Conservation (phyloP, 2,888 invertebrate genomes). For the Oxystoma pomonae region DNA sequence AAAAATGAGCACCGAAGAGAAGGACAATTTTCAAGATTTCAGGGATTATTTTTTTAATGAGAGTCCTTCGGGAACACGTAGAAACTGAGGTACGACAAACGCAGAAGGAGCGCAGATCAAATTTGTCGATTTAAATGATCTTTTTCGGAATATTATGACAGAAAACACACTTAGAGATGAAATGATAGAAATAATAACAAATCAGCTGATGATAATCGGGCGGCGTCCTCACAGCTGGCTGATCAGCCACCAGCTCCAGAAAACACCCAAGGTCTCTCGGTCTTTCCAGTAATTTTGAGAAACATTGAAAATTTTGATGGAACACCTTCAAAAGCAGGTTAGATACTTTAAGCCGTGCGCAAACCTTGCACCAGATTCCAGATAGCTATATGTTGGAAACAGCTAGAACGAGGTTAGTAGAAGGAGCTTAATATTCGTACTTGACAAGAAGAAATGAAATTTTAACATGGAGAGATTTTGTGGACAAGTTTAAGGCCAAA, state of each 20-base stretch:
- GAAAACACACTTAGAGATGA: conserved; percentile 2
- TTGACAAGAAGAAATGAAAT: neutral
- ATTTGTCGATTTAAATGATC: neutral
- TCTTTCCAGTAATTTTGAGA: conserved; percentile 1
- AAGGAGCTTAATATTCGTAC: conserved; percentile 7
- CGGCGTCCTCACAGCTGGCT: no score
- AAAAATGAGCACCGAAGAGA: conserved; percentile 15
- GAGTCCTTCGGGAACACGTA: no score
- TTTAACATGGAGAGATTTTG: conserved; percentile 2
- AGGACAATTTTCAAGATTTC: neutral
- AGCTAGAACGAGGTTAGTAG: conserved; percentile 6
- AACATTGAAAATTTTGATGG: conserved; percentile 4
- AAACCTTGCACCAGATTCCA: neutral
- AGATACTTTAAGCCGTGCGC: neutral
- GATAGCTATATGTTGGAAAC: conserved; percentile 11
- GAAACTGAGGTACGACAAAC: neutral
- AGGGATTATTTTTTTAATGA: neutral
- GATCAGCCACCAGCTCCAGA: no score
- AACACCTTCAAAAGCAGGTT: conserved; percentile 4
- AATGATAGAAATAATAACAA: conserved; percentile 1
- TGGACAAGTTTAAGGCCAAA: neutral
- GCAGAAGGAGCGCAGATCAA: neutral
- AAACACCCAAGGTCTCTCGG: neutral
- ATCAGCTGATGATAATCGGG: no score
- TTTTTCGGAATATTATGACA: neutral